These are phyloP conservation scores for Acanthornis magna DNA, from an alignment of 2,797 vertebrate species.

Conservation along the genomic window DNA sequence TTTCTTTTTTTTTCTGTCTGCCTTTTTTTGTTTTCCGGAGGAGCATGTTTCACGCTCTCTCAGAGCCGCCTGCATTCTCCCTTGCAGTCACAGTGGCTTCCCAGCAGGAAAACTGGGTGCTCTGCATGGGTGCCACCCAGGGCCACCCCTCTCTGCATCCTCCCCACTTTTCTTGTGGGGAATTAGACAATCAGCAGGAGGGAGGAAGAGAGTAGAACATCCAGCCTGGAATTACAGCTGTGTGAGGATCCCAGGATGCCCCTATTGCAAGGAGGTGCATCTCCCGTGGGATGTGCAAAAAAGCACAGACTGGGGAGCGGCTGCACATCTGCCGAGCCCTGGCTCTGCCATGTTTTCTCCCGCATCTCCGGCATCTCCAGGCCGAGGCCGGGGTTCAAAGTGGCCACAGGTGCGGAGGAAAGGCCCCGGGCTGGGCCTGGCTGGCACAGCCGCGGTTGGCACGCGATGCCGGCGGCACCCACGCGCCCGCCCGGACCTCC, in stretches of 20 bases:
- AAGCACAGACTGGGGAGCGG: not conserved
- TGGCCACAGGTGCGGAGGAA: not conserved
- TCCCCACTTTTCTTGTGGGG: not conserved
- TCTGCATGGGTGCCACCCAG: not conserved
- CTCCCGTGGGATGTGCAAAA: not conserved
- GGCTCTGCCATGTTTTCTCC: not conserved
- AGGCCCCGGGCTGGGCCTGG: not conserved
- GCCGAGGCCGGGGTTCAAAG: not conserved
- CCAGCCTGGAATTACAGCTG: rapidly evolving
- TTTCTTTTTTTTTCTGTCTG: not conserved
- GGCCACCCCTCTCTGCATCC: not conserved
- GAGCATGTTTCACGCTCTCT: not conserved
- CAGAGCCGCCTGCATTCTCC: not conserved
- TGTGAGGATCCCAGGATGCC: not conserved
- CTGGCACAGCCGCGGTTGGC: not conserved
- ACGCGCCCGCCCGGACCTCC: not conserved
- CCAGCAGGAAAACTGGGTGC: not conserved
- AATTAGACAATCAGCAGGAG: not conserved
- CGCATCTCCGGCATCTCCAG: not conserved
- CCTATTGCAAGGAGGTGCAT: rapidly evolving
- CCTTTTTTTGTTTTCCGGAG: rapidly evolving
- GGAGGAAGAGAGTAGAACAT: not conserved
- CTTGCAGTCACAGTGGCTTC: rapidly evolving
- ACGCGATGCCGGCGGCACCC: not conserved
- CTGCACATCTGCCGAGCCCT: rapidly evolving